Percentiles rank a stretch among this genome's conserved stretches.
These are phyloP conservation scores for Mythimna ferrago DNA, from an alignment of 2,888 invertebrate species.

Conservation along the genomic window DNA sequence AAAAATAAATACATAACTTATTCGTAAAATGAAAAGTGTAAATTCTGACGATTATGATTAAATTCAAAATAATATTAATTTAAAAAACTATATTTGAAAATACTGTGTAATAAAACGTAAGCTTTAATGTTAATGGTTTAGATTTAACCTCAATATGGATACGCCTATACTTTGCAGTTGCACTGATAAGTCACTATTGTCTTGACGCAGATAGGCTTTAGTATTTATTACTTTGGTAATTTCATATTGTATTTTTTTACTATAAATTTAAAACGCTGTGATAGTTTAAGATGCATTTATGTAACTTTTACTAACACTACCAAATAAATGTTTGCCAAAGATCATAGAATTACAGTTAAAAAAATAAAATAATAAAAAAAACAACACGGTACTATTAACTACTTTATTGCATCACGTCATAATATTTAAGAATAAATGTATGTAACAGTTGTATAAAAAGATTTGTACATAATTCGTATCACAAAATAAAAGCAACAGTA, in stretches of 20 bases:
- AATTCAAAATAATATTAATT: no score
- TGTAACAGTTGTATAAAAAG: constrained; percentile 53
- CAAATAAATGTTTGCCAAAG: neutral
- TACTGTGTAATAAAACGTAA: no score
- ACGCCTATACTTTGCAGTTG: no score
- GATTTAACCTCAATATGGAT: no score
- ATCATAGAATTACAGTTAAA: neutral
- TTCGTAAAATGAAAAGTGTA: no score
- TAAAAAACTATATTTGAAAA: no score
- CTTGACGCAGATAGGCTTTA: no score
- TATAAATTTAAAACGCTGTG: constrained; percentile 17
- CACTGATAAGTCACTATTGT: neutral
- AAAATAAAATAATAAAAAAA: constrained; percentile 44
- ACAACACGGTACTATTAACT: constrained; percentile 37
- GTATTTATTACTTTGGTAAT: constrained; percentile 2
- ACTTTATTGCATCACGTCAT: constrained; percentile 65
- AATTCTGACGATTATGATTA: no score
- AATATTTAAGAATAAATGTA: constrained; percentile 46
- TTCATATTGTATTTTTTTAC: constrained; percentile 1
- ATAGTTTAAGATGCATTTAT: constrained; percentile 30
- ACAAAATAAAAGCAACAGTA: constrained; percentile 48
- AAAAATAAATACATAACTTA: no score
- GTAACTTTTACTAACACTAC: neutral
- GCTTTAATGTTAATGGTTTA: no score
- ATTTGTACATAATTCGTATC: constrained; percentile 55